phyloP scores from a whole-genome alignment of 2,113 vertebrate species.

The Rhineura floridana region DNA sequence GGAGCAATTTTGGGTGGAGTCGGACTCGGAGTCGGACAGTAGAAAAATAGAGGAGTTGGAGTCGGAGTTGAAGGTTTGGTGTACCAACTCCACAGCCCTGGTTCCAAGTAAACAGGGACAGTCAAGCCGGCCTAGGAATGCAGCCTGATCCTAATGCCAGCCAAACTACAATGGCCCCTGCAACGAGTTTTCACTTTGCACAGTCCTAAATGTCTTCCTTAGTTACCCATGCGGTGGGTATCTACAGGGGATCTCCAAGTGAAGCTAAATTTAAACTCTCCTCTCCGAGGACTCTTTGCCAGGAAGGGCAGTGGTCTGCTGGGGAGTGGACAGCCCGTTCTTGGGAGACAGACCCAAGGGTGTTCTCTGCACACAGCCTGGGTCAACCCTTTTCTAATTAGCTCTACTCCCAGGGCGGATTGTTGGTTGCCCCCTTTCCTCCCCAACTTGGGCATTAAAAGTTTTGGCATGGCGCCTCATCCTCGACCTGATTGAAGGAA shows the following conservation, averaged over 20 bases:
- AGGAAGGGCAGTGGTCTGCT: background rate
- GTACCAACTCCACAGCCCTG: too few relatives aligned
- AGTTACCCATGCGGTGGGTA: background rate
- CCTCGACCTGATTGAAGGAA: background rate
- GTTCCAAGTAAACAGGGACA: too few relatives aligned
- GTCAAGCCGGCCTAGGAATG: too few relatives aligned
- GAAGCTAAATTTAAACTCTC: background rate
- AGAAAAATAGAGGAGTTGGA: too few relatives aligned
- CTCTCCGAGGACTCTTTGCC: background rate
- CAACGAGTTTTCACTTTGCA: background rate
- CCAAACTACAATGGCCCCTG: too few relatives aligned
- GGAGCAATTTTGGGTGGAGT: too few relatives aligned
- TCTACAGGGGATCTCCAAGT: background rate
- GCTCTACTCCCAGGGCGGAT: background rate
- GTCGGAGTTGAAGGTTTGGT: too few relatives aligned
- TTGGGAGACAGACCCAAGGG: too few relatives aligned
- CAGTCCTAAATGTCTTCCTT: background rate
- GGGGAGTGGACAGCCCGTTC: background rate
- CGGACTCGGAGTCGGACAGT: too few relatives aligned
- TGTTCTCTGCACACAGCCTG: background rate
- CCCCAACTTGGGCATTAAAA: constrained; percentile 13
- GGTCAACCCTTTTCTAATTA: background rate
- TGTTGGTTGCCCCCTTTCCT: background rate
- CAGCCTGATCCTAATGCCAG: too few relatives aligned
- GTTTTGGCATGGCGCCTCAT: background rate